These are phyloP conservation scores for Willowsia nigromaculata DNA, from an alignment of 2,888 invertebrate species.

Conservation along the genomic window DNA sequence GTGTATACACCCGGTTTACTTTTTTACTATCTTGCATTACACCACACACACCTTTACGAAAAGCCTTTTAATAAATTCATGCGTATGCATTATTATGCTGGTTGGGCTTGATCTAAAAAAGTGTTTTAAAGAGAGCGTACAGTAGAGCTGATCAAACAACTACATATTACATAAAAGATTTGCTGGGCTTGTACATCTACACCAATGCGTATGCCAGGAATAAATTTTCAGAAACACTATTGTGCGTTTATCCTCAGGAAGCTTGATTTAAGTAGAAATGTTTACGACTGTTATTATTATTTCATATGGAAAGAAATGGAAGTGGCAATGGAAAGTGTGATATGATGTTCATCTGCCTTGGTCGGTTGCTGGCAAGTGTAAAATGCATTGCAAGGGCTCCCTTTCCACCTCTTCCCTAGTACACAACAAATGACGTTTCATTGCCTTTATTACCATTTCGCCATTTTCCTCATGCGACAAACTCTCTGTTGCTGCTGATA, in stretches of 20 bases:
- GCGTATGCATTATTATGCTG: neutral
- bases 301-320: conserved; percentile 33
- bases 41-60: neutral
- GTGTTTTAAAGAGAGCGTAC: neutral
- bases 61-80: neutral
- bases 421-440: neutral
- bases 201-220: neutral
- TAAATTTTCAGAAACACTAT: conserved; percentile 26
- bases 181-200: neutral
- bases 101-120: neutral
- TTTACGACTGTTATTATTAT: conserved; percentile 71
- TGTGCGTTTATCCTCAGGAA: conserved; percentile 5
- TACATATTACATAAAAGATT: too few species aligned
- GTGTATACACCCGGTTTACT: neutral
- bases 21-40: neutral
- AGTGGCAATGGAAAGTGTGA: conserved; percentile 36
- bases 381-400: neutral
- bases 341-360: neutral
- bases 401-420: too few species aligned
- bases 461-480: conserved; percentile 25
- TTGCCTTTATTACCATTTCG: neutral
- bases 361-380: neutral
- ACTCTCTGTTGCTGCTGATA: neutral
- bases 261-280: conserved; percentile 68
- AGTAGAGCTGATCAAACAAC: too few species aligned